These are phyloP conservation scores for Lissonota sp. DNA, from an alignment of 2,888 invertebrate species.

Conservation along the genomic window DNA sequence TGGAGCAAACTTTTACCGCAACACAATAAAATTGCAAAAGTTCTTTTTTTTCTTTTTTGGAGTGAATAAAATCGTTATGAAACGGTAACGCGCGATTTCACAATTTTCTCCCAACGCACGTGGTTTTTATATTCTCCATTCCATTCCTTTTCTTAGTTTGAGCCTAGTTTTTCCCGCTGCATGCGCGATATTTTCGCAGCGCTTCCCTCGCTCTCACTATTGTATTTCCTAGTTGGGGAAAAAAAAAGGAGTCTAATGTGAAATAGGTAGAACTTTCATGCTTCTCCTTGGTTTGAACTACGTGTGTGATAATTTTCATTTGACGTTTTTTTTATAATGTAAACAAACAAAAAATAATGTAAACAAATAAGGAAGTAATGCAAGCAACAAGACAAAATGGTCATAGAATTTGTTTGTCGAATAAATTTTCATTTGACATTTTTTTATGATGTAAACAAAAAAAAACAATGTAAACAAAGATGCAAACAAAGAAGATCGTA, in stretches of 20 bases:
- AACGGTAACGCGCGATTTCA: slow-evolving; percentile 44
- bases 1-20: background rate
- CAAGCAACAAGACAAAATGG: too few relatives aligned
- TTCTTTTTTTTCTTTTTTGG: background rate
- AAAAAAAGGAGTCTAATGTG: slow-evolving; percentile 3
- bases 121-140: slow-evolving; percentile 4
- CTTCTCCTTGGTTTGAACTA: too few relatives aligned
- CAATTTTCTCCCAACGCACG: slow-evolving; percentile 45
- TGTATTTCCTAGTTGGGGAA: slow-evolving; percentile 63
- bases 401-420: too few relatives aligned
- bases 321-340: too few relatives aligned
- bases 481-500: too few relatives aligned
- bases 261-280: too few relatives aligned
- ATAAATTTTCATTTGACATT: too few relatives aligned
- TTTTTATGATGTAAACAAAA: too few relatives aligned
- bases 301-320: too few relatives aligned
- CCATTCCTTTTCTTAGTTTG: slow-evolving; percentile 21
- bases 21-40: background rate
- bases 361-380: too few relatives aligned
- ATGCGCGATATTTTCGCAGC: slow-evolving; percentile 12
- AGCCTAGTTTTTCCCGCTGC: slow-evolving; percentile 28
- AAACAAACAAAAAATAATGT: too few relatives aligned
- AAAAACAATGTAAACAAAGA: too few relatives aligned
- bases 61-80: slow-evolving; percentile 20
- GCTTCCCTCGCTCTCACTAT: slow-evolving; percentile 53